These are phyloP conservation scores for Stenodera caucasica DNA, from an alignment of 2,888 invertebrate species.

Conservation along the genomic window DNA sequence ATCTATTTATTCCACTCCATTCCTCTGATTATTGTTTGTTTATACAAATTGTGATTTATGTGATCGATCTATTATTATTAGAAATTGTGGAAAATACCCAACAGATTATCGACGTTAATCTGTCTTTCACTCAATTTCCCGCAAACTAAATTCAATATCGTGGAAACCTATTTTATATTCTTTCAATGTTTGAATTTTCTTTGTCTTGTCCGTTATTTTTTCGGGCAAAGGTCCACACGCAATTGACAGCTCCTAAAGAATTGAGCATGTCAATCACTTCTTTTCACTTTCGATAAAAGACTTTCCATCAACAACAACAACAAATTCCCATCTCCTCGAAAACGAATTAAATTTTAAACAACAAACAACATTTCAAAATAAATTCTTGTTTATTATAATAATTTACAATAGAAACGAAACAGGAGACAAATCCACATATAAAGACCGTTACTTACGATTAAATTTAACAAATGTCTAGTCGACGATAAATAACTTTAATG, in stretches of 20 bases:
- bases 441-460: neutral
- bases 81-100: neutral
- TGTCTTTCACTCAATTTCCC: neutral
- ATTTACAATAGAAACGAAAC: no score
- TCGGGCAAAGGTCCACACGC: neutral
- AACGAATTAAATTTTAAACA: no score
- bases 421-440: no score
- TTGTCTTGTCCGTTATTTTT: neutral
- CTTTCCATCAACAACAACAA: neutral
- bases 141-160: neutral
- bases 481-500: constrained; percentile 1
- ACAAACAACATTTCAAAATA: no score
- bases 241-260: neutral
- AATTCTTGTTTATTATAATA: no score
- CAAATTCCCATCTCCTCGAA: neutral
- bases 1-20: neutral
- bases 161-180: neutral
- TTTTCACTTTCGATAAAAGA: neutral
- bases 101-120: neutral
- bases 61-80: neutral
- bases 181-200: neutral
- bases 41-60: no score
- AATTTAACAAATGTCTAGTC: neutral
- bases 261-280: neutral
- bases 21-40: neutral